Evolutionary conservation across 1,140 invertebrate species (phyloP).

Genomic region (Brachionus rotundiformis): DNA sequence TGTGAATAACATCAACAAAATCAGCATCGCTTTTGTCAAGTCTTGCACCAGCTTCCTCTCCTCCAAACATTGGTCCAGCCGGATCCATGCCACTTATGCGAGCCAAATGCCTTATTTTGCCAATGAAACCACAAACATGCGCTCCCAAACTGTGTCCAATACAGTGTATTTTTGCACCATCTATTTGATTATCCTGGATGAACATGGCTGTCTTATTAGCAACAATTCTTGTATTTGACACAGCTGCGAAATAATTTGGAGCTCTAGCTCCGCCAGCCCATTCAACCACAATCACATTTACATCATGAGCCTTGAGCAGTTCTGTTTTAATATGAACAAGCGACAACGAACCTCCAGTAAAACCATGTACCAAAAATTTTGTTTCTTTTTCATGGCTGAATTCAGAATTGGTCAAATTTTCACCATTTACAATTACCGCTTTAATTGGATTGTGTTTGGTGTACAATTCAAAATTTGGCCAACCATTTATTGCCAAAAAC

Average conservation of each 20-base stretch:
- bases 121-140: constrained; percentile 81
- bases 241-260: constrained; percentile 70
- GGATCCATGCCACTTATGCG: constrained; percentile 82
- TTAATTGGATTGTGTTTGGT: neutral
- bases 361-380: constrained; percentile 36
- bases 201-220: constrained; percentile 78
- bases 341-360: constrained; percentile 14
- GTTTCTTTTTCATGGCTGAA: neutral
- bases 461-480: constrained; percentile 38
- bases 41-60: constrained; percentile 75
- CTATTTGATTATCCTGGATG: constrained; percentile 34
- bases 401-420: neutral
- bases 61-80: constrained; percentile 84
- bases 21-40: constrained; percentile 82
- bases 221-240: constrained; percentile 74
- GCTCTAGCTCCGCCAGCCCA: neutral
- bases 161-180: constrained; percentile 68
- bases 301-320: constrained; percentile 53
- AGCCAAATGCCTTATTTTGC: constrained; percentile 77
- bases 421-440: neutral
- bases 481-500: neutral
- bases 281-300: constrained; percentile 43
- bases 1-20: constrained; percentile 90
- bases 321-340: constrained; percentile 56
- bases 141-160: constrained; percentile 89